Evolutionary conservation across 1,140 invertebrate species (phyloP).

Genomic region (Philaenus spumarius): DNA sequence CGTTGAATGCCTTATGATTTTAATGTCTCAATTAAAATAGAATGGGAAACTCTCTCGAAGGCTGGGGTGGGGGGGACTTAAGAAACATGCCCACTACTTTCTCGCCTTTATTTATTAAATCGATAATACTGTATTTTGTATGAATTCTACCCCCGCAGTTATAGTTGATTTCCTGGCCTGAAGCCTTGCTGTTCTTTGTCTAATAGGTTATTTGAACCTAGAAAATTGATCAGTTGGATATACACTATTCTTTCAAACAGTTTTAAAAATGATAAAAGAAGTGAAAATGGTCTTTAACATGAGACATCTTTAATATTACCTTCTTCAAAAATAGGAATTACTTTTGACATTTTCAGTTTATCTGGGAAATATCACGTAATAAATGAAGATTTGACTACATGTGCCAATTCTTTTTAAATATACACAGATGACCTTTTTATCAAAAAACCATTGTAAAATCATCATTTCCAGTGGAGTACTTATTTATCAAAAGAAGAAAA

Average conservation of each 20-base stretch:
- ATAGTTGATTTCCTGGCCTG: slow-evolving; percentile 20
- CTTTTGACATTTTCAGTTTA: slow-evolving; percentile 23
- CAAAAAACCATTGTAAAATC: slow-evolving; percentile 1
- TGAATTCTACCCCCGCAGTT: slow-evolving; percentile 14
- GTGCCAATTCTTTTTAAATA: background rate
- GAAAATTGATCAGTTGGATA: slow-evolving; percentile 18
- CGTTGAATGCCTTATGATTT: too few species aligned
- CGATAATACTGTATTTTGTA: too few species aligned
- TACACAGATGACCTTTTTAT: background rate
- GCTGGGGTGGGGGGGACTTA: too few species aligned
- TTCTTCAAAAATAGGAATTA: slow-evolving; percentile 25
- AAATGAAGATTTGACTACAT: slow-evolving; percentile 17
- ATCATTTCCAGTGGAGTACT: slow-evolving; percentile 3
- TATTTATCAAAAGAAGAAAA: slow-evolving; percentile 1
- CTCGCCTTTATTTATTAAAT: too few species aligned
- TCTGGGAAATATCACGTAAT: slow-evolving; percentile 20
- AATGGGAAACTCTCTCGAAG: too few species aligned
- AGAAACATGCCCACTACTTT: too few species aligned
- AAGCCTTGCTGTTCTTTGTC: slow-evolving; percentile 19
- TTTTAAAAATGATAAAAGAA: slow-evolving; percentile 22
- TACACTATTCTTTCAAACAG: slow-evolving; percentile 24
- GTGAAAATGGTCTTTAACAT: slow-evolving; percentile 25
- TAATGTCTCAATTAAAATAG: too few species aligned
- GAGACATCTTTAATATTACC: slow-evolving; percentile 15
- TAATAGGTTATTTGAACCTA: slow-evolving; percentile 20